Conservation (phyloP, 2,888 invertebrate genomes). For the Zygogramma bicolorata region DNA sequence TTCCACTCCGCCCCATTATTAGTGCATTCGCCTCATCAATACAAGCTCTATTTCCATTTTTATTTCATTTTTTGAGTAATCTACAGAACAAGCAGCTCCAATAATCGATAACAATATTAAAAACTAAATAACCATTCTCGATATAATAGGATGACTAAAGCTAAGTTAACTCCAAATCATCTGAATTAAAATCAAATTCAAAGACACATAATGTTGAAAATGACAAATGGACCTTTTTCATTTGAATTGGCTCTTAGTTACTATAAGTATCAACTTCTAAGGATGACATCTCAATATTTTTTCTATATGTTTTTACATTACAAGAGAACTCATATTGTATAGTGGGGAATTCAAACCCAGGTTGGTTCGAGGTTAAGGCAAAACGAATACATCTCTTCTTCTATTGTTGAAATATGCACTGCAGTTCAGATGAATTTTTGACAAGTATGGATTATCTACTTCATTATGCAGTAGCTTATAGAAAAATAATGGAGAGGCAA, state of each 20-base stretch:
- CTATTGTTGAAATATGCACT: background rate
- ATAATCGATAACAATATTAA: too few species aligned
- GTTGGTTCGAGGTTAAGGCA: background rate
- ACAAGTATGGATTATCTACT: background rate
- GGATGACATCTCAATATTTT: background rate
- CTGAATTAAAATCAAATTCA: constrained; percentile 7
- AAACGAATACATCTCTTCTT: background rate
- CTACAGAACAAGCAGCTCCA: too few species aligned
- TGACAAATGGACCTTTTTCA: too few species aligned
- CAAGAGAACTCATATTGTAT: background rate
- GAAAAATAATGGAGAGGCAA: background rate
- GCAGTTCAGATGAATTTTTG: background rate
- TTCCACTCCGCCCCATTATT: too few species aligned
- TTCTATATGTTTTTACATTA: background rate
- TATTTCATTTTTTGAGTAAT: too few species aligned
- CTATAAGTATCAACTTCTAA: background rate
- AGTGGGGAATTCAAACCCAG: too few species aligned
- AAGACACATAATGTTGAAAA: constrained; percentile 2
- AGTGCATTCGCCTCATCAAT: too few species aligned
- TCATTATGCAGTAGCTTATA: too few species aligned
- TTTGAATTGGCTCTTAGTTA: too few species aligned
- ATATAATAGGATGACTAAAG: too few species aligned
- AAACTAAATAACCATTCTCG: too few species aligned
- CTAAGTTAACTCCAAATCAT: constrained; percentile 4
- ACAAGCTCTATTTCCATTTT: too few species aligned